Evolutionary conservation across 2,113 vertebrate genomes (phyloP), one percentile per base, ranked within the genome.

Genomic region (Nothobranchius furzeri): DNA sequence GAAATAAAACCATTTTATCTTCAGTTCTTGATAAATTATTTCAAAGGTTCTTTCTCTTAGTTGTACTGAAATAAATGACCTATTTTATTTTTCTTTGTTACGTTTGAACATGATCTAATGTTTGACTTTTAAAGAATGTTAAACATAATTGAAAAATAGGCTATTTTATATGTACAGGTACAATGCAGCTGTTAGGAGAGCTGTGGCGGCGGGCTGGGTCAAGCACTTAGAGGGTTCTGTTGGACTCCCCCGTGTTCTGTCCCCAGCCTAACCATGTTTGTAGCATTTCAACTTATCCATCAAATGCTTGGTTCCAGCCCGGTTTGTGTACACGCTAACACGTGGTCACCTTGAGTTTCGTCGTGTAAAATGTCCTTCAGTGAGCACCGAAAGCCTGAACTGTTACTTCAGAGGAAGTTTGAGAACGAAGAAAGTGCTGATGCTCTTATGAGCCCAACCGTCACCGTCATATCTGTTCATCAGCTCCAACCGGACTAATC

Each of bases 61-160:
- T 88, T 85, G 92, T 81, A 83, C 59, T 92, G 86, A 91, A 93
- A 93, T 93, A 93, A 91, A 93, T 90, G 78, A 90, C 70, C 86
- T 82, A 70, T 87, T 89, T 52, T 20, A 20, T 86, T 84, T 89
- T 79, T 85, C 82, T 70, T 60, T 82, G 79, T 71, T 65, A 84
- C 35, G 55, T 87, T 85, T 82, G 61, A 87, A 88, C 85, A 85
- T 89, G 84, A 84, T 86, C 82, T 90, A 87, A 91, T 78, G 67
- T 88, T 86, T 60, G 69, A 69, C 81, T 87, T 90, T 89, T 85
- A 92, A 92, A 92, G 88, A 91, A 91, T 65, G 86, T 79, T 83
- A 49, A 92, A 91, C 89, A 88, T 53, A 92, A 91, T 91, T 91
- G 77, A 92, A 92, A 93, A 93, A 92, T 92, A 91, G 92, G 90